These are phyloP conservation scores for Eleutherodactylus coqui DNA, from an alignment of 2,797 vertebrate species.

Conservation along the genomic window DNA sequence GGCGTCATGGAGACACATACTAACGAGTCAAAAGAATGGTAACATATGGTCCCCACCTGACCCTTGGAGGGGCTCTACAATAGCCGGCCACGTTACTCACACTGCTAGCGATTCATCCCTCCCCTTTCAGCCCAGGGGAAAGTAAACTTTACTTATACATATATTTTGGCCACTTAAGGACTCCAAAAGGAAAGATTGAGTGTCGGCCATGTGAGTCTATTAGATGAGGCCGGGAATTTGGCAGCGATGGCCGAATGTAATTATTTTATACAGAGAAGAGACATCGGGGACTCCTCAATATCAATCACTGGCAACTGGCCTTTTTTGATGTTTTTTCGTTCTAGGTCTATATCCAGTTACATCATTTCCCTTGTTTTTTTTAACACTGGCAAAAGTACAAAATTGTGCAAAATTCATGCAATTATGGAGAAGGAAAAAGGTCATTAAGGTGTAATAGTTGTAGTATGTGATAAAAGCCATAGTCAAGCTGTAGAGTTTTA, in stretches of 20 bases:
- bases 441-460: not conserved
- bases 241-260: slow-evolving; percentile 11
- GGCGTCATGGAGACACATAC: slow-evolving; percentile 87
- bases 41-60: slow-evolving; percentile 93
- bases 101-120: slow-evolving; percentile 71
- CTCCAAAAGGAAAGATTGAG: slow-evolving; percentile 31
- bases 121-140: slow-evolving; percentile 84
- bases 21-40: slow-evolving; percentile 86
- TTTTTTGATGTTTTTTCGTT: not conserved
- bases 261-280: slow-evolving; percentile 4
- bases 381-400: not conserved
- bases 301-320: not conserved
- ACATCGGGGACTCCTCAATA: not conserved
- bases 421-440: not conserved
- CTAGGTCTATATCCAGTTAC: not conserved
- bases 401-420: not conserved
- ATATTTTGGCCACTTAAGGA: slow-evolving; percentile 64
- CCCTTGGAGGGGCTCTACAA: slow-evolving; percentile 80
- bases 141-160: slow-evolving; percentile 84
- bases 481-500: too few species aligned
- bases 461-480: too few species aligned
- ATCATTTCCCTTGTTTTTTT: not conserved
- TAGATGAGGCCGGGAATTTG: slow-evolving; percentile 51
- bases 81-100: slow-evolving; percentile 75
- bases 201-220: slow-evolving; percentile 47